Conservation (phyloP, 1,140 invertebrate species). For the Meloidogyne chitwoodi region DNA sequence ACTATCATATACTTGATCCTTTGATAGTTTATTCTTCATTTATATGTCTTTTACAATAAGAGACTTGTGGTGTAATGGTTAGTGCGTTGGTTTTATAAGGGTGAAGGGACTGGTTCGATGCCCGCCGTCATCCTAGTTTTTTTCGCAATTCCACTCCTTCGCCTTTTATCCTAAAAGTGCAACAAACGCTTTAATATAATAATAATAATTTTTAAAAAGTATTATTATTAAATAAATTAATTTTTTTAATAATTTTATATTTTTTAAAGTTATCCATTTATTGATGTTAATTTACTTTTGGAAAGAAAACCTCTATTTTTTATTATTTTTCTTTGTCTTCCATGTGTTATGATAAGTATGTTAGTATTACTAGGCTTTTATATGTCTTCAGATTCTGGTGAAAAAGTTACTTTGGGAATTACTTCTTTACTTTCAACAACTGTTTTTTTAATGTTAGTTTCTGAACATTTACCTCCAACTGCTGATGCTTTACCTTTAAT, state of each 20-base stretch:
- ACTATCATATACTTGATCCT: slow-evolving; percentile 68
- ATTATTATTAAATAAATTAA: too few relatives aligned
- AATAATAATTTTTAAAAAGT: too few relatives aligned
- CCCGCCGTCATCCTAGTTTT: too few relatives aligned
- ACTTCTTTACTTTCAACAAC: slow-evolving; percentile 85
- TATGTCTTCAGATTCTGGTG: slow-evolving; percentile 83
- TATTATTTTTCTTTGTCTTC: slow-evolving; percentile 82
- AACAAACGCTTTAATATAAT: too few relatives aligned
- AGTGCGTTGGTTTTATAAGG: too few relatives aligned
- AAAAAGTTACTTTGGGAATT: slow-evolving; percentile 73
- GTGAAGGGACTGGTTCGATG: too few relatives aligned
- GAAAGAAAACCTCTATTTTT: slow-evolving; percentile 79
- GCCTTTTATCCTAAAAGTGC: too few relatives aligned
- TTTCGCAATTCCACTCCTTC: too few relatives aligned
- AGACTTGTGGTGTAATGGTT: too few relatives aligned
- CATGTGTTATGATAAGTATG: slow-evolving; percentile 80
- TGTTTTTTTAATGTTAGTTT: slow-evolving; percentile 85
- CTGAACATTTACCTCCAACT: slow-evolving; percentile 82
- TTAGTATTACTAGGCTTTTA: slow-evolving; percentile 82
- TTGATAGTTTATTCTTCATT: too few relatives aligned
- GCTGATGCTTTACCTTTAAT: slow-evolving; percentile 81
- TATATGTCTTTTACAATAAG: too few relatives aligned
- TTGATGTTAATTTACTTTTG: slow-evolving; percentile 68
- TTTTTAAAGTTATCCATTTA: slow-evolving; percentile 68
- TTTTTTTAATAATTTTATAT: too few relatives aligned